Percentiles rank a stretch among this genome's conserved stretches.
These are phyloP conservation scores for Thaumatotibia leucotreta DNA, from an alignment of 1,140 invertebrate species.

Conservation along the genomic window DNA sequence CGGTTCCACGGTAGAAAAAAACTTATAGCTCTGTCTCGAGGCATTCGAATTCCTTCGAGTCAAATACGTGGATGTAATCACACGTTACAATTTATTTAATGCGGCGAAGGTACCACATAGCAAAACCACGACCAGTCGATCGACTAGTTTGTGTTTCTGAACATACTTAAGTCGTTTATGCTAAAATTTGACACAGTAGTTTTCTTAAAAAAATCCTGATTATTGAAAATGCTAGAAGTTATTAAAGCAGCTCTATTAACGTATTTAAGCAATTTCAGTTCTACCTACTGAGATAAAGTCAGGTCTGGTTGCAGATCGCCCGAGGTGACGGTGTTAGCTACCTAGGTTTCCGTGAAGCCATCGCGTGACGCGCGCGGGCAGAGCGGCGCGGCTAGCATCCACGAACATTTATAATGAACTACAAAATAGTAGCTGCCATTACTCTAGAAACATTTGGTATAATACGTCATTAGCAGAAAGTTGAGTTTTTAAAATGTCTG, in stretches of 20 bases:
- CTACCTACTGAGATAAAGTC: not conserved
- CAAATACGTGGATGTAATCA: conserved; percentile 71
- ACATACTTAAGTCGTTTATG: no score
- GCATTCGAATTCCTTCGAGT: conserved; percentile 67
- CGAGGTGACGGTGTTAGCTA: not conserved
- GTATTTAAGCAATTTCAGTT: not conserved
- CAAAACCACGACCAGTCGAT: conserved; percentile 20
- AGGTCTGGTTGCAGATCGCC: not conserved
- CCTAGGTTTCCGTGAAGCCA: conserved; percentile 6
- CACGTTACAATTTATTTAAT: conserved; percentile 68
- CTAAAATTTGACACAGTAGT: no score
- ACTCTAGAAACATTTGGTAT: not conserved
- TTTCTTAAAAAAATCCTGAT: no score
- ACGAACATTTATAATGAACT: conserved; percentile 4
- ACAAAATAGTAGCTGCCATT: not conserved
- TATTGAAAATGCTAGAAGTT: no score
- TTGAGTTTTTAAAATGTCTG: not conserved
- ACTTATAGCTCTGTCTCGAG: conserved; percentile 53
- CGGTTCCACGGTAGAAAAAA: conserved; percentile 48
- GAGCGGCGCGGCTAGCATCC: not conserved
- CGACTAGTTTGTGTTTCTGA: conserved; percentile 21
- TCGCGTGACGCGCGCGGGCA: not conserved
- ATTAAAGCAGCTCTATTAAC: not conserved
- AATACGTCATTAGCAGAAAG: not conserved
- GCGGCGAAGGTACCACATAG: conserved; percentile 27